These are phyloP conservation scores for Sterrhoptilus dennistouni DNA, from an alignment of 2,113 vertebrate genomes.

Conservation along the genomic window DNA sequence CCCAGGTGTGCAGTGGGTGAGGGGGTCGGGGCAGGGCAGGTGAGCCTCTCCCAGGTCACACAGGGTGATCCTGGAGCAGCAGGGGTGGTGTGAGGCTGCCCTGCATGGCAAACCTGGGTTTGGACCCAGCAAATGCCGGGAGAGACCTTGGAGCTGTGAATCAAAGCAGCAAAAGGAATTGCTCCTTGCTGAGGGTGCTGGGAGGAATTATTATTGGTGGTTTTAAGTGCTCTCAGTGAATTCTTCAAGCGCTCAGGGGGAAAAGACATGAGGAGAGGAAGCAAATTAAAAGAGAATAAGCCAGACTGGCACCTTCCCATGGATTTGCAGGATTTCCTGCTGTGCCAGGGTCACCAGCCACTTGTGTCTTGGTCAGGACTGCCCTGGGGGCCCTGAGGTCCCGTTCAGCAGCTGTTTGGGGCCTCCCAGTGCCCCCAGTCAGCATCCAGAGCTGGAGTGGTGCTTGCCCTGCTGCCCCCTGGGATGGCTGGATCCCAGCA, in stretches of 20 bases:
- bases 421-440: background rate
- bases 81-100: background rate
- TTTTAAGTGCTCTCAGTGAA: background rate
- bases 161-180: background rate
- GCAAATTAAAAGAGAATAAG: background rate
- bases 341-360: background rate
- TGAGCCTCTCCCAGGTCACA: background rate
- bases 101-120: background rate
- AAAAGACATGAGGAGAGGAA: background rate
- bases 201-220: background rate
- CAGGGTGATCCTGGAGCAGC: background rate
- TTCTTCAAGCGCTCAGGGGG: background rate
- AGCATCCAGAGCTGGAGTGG: rapidly evolving
- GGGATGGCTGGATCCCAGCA: background rate
- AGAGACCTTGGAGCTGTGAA: background rate
- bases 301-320: background rate
- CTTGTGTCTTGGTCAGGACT: background rate
- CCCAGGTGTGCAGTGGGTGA: background rate
- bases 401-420: background rate
- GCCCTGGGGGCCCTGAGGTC: background rate
- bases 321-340: background rate
- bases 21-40: background rate
- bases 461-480: background rate
- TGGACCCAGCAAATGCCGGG: background rate
- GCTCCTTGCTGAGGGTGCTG: background rate